A percentile compares a stretch with the other conserved stretches of the same genome.
Conservation (phyloP, 1,140 invertebrate genomes). For the Euura saliciscinereae region DNA sequence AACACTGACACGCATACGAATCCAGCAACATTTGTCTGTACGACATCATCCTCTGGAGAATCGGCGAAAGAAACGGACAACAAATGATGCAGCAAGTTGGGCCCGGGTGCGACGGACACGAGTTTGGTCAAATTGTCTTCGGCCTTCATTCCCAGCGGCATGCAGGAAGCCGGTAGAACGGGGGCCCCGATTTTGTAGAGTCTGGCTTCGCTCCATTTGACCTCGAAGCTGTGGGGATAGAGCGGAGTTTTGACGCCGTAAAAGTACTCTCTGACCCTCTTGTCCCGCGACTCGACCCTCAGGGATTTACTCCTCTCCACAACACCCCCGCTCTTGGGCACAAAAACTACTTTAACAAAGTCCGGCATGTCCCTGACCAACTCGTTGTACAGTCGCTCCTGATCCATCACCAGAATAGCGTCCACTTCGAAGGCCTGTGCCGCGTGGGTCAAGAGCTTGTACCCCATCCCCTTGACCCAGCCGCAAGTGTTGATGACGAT, state of each 20-base stretch:
- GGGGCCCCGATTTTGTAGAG: conserved; percentile 96
- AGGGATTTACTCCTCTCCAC: conserved; percentile 80
- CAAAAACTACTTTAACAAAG: conserved; percentile 90
- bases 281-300: conserved; percentile 78
- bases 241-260: conserved; percentile 85
- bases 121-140: conserved; percentile 93
- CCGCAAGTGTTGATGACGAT: conserved; percentile 98
- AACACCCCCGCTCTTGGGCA: conserved; percentile 96
- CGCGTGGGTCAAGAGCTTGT: conserved; percentile 81
- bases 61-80: conserved; percentile 87
- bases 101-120: conserved; percentile 77
- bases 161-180: conserved; percentile 88
- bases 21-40: conserved; percentile 88
- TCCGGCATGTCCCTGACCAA: conserved; percentile 90
- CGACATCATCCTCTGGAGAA: conserved; percentile 76
- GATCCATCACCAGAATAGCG: conserved; percentile 94
- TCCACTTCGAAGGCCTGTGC: conserved; percentile 95
- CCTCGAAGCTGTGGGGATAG: conserved; percentile 92
- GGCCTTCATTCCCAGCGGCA: conserved; percentile 94
- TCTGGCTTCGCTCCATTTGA: conserved; percentile 85
- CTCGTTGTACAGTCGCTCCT: conserved; percentile 95
- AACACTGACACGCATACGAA: conserved; percentile 92
- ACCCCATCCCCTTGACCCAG: conserved; percentile 92
- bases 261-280: conserved; percentile 91
- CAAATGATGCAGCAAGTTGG: conserved; percentile 84